These are phyloP conservation scores for Linurgus olivaceus DNA, from an alignment of 2,797 vertebrate genomes.

Conservation along the genomic window DNA sequence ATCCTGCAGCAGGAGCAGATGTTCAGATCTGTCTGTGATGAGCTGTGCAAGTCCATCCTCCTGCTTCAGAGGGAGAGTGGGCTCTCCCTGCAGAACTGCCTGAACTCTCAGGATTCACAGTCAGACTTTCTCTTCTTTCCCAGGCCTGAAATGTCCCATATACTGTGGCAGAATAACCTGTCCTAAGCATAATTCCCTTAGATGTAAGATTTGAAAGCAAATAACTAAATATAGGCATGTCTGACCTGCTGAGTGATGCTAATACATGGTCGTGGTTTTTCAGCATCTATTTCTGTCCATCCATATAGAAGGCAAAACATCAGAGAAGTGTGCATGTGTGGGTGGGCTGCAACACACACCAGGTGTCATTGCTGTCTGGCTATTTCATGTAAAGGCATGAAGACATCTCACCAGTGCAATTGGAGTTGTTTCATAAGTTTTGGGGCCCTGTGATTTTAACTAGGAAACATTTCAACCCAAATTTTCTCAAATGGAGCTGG, in stretches of 20 bases:
- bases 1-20: neutral
- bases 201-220: neutral
- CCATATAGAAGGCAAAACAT: neutral
- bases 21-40: neutral
- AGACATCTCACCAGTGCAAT: neutral
- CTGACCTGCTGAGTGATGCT: neutral
- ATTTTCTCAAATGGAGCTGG: neutral
- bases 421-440: neutral
- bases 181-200: neutral
- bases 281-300: neutral
- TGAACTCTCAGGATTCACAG: neutral
- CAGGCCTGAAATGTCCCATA: neutral
- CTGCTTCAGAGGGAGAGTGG: neutral
- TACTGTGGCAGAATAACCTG: neutral
- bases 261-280: neutral
- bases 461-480: constrained; percentile 1
- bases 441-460: neutral
- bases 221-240: neutral
- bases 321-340: neutral
- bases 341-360: neutral
- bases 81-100: neutral
- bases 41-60: neutral
- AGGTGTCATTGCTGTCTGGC: neutral
- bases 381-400: neutral
- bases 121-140: neutral